These are phyloP conservation scores for Origma solitaria DNA, from an alignment of 2,113 vertebrate genomes.

Conservation along the genomic window DNA sequence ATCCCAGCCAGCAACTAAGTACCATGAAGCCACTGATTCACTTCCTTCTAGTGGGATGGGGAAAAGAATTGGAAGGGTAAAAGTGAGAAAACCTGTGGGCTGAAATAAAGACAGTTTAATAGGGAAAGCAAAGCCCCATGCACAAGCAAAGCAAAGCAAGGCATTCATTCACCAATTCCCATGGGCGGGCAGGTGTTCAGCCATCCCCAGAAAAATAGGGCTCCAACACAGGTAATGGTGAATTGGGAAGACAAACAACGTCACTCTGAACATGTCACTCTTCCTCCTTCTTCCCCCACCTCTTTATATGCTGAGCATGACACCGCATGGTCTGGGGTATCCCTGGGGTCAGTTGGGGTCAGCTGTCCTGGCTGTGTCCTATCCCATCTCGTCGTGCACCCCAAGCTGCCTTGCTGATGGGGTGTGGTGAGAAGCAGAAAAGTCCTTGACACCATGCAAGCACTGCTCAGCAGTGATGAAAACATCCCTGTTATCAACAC, in stretches of 20 bases:
- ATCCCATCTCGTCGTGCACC: neutral
- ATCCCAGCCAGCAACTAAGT: neutral
- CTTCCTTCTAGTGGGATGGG: neutral
- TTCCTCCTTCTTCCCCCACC: neutral
- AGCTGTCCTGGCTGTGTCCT: neutral
- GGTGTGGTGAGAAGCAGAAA: neutral
- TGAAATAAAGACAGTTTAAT: neutral
- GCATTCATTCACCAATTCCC: neutral
- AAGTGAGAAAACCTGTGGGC: neutral
- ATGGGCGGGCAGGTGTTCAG: neutral
- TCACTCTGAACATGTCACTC: neutral
- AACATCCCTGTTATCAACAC: neutral
- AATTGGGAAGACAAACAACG: neutral
- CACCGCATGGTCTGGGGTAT: neutral
- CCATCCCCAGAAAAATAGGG: neutral
- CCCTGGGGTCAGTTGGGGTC: neutral
- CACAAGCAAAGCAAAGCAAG: neutral
- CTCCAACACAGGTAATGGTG: neutral
- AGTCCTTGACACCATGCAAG: neutral
- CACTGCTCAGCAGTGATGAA: neutral
- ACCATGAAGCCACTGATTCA: neutral
- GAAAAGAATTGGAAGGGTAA: neutral
- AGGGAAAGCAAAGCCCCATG: neutral
- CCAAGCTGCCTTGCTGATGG: neutral
- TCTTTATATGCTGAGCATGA: neutral